Percentiles rank a stretch among this genome's conserved stretches.
phyloP scores from a whole-genome alignment of 2,797 vertebrate species.

The Cyclopterus lumpus region DNA sequence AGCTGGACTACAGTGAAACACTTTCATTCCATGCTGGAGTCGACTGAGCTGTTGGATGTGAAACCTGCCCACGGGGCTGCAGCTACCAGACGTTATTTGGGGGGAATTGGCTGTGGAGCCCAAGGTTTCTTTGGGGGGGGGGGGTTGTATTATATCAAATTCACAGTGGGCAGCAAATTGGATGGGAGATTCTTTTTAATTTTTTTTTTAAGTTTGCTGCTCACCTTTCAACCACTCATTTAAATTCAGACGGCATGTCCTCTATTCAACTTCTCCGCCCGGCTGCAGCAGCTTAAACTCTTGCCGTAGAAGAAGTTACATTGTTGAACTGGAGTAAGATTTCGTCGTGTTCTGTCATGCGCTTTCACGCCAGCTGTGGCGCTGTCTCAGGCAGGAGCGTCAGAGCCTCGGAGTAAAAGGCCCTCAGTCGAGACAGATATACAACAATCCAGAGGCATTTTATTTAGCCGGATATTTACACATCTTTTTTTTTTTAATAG shows the following conservation, averaged over 20 bases:
- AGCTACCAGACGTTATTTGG: slow-evolving; percentile 52
- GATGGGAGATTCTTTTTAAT: slow-evolving; percentile 26
- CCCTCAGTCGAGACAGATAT: slow-evolving; percentile 53
- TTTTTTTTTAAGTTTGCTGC: slow-evolving; percentile 17
- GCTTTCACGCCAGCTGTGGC: slow-evolving; percentile 16
- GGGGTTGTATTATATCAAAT: slow-evolving; percentile 45
- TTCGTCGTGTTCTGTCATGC: slow-evolving; percentile 17
- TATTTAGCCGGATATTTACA: slow-evolving; percentile 77
- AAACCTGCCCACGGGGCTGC: slow-evolving; percentile 52
- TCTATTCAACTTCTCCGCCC: slow-evolving; percentile 32
- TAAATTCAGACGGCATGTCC: slow-evolving; percentile 30
- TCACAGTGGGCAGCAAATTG: slow-evolving; percentile 67
- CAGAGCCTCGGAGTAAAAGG: slow-evolving; percentile 51
- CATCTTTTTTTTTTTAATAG: too few relatives aligned
- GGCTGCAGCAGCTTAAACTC: slow-evolving; percentile 3
- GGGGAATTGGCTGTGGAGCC: slow-evolving; percentile 43
- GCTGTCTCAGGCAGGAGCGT: slow-evolving; percentile 31
- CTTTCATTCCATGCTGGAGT: slow-evolving; percentile 7
- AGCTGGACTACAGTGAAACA: slow-evolving; percentile 42
- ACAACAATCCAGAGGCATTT: slow-evolving; percentile 72
- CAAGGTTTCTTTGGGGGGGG: slow-evolving; percentile 35
- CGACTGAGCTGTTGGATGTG: slow-evolving; percentile 17
- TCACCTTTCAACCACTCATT: slow-evolving; percentile 57
- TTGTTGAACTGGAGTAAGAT: slow-evolving; percentile 23
- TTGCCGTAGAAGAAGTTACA: slow-evolving; percentile 7